A percentile compares a stretch with the other conserved stretches of the same genome.
Conservation (phyloP, 2,113 vertebrate genomes). For the Solenodon paradoxus region DNA sequence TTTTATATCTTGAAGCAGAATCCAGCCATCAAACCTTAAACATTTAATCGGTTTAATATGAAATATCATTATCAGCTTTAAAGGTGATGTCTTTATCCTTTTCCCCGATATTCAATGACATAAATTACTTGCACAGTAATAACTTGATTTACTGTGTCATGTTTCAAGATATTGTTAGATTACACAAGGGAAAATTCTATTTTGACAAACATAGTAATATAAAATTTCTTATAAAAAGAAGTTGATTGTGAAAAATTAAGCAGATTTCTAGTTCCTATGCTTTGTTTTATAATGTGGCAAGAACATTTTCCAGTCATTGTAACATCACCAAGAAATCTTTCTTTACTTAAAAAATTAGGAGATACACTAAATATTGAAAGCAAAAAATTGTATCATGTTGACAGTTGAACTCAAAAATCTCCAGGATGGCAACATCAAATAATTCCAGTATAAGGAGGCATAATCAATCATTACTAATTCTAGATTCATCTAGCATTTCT, state of each 20-base stretch:
- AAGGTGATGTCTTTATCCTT: too few species aligned
- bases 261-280: neutral
- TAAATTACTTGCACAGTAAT: too few species aligned
- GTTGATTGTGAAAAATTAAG: neutral
- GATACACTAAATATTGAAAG: neutral
- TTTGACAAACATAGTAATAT: neutral
- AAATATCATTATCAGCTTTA: too few species aligned
- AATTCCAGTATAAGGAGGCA: neutral
- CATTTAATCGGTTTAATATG: too few species aligned
- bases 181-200: neutral
- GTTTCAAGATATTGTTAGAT: neutral
- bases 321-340: neutral
- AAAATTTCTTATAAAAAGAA: too few species aligned
- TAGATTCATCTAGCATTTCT: neutral
- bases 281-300: too few species aligned
- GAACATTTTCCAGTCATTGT: neutral
- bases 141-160: neutral
- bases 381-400: neutral
- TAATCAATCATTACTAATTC: neutral
- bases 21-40: too few species aligned
- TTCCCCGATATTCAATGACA: too few species aligned
- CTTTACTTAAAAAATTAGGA: conserved; percentile 17
- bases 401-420: neutral
- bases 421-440: neutral
- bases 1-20: too few species aligned